Base-by-base conservation (phyloP, 2,113 vertebrate species). In the Herpetotheres cachinnans region DNA sequence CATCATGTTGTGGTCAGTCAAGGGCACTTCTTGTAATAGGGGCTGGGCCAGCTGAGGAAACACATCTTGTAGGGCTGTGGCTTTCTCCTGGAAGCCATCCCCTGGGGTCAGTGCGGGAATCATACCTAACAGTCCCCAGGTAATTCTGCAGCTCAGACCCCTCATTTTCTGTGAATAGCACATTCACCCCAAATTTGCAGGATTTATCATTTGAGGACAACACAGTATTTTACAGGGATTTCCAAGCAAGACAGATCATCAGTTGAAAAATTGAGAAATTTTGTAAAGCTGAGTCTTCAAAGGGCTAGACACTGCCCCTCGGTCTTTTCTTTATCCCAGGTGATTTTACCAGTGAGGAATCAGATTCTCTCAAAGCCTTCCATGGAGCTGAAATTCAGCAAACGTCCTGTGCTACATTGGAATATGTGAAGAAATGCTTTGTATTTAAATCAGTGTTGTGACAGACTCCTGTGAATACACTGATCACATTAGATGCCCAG, bases 41-140 rank as follows among this genome's bases (percentile, higher is more conserved):
- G 17, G 5, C 47, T 38, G 38, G 13, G 8, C 18, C 26, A 20
- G 47, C 38, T 34, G 30, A 69, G 38, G 42, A 59, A 86, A 49
- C 36, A 32, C 1, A 1, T 49, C 52, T 46, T 0, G 2, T 19
- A 16, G 30, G 79, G 30, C 44, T 80, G 67, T 3, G 4, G 62
- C 52, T 54, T 73, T 70, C 67, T 87, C 27, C 50, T 55, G 40
- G n/a, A 2, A 4, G 55, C 44, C 25, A 5, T 61, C 56, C 72
- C 62, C 50, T 30, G 61, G 67, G 72, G 56, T 49, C 19, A 30
- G 61, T 4, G 17, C 0, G 3, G 56, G 18, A 90, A 79, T 58
- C 38, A 42, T 24, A 84, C n/a, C 38, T n/a, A 30, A 59, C 20
- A 73, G 67, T 78, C 78, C 73, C 58, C 5, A 11, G 55, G 55